phyloP scores from a whole-genome alignment of 2,888 invertebrate genomes.

The Tuta absoluta region DNA sequence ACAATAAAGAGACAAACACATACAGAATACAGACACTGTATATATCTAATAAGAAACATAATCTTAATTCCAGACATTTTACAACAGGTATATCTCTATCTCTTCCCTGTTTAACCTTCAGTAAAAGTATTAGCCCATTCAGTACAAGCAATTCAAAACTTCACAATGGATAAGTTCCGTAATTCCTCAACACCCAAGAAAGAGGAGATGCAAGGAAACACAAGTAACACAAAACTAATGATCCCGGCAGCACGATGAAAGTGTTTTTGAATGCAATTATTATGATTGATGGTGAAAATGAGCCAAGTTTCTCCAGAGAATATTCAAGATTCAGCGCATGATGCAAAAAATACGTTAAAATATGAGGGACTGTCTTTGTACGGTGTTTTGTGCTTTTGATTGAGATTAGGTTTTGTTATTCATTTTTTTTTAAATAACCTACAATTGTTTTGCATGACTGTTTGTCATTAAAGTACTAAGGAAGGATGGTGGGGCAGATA shows the following conservation, averaged over 20 bases:
- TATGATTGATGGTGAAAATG: slow-evolving; percentile 32
- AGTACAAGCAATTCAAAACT: background rate
- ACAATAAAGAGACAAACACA: no score
- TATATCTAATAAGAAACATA: no score
- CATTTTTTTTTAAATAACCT: no score
- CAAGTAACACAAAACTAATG: slow-evolving; percentile 28
- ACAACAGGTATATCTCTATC: no score
- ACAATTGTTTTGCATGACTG: no score
- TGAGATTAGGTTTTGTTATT: background rate
- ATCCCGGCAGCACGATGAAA: slow-evolving; percentile 26
- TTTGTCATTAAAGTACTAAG: no score
- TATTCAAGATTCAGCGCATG: slow-evolving; percentile 17
- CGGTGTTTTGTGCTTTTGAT: background rate
- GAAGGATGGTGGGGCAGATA: no score
- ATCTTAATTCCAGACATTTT: no score
- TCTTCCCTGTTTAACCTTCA: no score
- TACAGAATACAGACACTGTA: no score
- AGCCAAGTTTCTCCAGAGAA: slow-evolving; percentile 23
- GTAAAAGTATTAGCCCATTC: background rate
- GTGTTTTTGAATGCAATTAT: slow-evolving; percentile 32
- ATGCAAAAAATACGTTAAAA: background rate
- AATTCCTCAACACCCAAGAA: slow-evolving; percentile 4
- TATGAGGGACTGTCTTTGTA: background rate
- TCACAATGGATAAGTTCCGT: slow-evolving; percentile 4
- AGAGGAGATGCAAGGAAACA: slow-evolving; percentile 16